A percentile compares a stretch with the other conserved stretches of the same genome.
Conservation (phyloP, 2,113 vertebrate species). For the Grammatotria lemairii region DNA sequence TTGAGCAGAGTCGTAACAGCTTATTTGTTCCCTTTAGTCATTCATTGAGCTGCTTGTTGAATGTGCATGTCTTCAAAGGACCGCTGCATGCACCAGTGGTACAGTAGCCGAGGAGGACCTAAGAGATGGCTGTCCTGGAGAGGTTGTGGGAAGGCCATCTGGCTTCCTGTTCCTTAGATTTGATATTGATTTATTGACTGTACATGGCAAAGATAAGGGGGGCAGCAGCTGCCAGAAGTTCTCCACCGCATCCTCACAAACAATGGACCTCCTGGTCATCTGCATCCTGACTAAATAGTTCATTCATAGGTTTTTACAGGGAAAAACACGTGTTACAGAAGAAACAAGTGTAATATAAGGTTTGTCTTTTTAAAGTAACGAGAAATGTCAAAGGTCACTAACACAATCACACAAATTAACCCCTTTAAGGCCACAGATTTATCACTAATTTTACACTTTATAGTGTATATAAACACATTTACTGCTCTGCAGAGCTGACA, state of each 20-base stretch:
- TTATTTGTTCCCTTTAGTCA: slow-evolving; percentile 82
- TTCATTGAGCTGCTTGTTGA: slow-evolving; percentile 72
- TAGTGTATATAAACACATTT: not conserved
- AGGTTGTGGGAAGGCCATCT: slow-evolving; percentile 68
- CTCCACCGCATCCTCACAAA: slow-evolving; percentile 39
- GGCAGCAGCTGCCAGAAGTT: slow-evolving; percentile 65
- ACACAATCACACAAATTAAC: not conserved
- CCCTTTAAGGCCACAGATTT: not conserved
- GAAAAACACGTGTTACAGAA: rapidly evolving
- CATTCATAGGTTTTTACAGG: not conserved
- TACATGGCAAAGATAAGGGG: slow-evolving; percentile 66
- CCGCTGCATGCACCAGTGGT: slow-evolving; percentile 48
- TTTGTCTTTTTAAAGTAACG: not conserved
- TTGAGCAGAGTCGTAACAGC: slow-evolving; percentile 74
- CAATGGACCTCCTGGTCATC: slow-evolving; percentile 52
- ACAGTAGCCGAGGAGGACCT: slow-evolving; percentile 70
- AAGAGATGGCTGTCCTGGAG: slow-evolving; percentile 45
- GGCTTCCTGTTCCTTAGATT: slow-evolving; percentile 74
- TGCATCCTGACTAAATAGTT: slow-evolving; percentile 25
- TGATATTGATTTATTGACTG: slow-evolving; percentile 78
- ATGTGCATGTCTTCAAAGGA: slow-evolving; percentile 77
- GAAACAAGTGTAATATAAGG: not conserved
- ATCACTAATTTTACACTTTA: not conserved
- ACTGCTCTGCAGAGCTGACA: not conserved
- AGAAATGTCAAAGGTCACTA: not conserved